Base-by-base conservation (phyloP, 2,797 vertebrate genomes). In the Cephalopachus bancanus region DNA sequence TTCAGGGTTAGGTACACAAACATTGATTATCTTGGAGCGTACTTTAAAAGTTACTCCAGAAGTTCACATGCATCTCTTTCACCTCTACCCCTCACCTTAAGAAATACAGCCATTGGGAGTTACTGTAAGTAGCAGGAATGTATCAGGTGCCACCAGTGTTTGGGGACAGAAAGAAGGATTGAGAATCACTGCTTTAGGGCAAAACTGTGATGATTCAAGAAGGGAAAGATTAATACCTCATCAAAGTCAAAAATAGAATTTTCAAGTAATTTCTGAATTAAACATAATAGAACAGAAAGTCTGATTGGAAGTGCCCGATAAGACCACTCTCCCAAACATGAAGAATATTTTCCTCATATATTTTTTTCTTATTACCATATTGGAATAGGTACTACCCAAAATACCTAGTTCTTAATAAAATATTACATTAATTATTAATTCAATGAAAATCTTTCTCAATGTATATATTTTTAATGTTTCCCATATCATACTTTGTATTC, bases 391-490 rank as follows among this genome's bases (percentile, higher is more conserved):
- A 86, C 65, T 94, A 94, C 51, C 84, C 83, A 17, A 96, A 89
- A 96, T 75, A 49, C 28, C 17, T 55, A 28, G 67, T 55, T 96
- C 76, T 97, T 94, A 83, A 67, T 67, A 89, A 85, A 89, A 69
- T n/a, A n/a, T 91, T 51, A 60, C 7, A 37, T 79, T 88, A 84
- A 96, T 92, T 89, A 81, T 90, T 86, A 83, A 24, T 55, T 26
- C 49, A 93, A 30, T 67, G 44, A 94, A 55, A 91, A 71, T 90
- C 14, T 95, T 92, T 78, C 94, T 95, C 67, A 76, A 86, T 69
- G 30, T 20, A 1, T 57, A 3, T 65, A 44, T 74, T 85, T 83
- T 94, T 88, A 51, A 69, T 74, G 37, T 67, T 90, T 81, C 69
- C 12, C 15, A 24, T 28, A 26, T 83, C 59, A 75, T 24, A 65